phyloP scores from a whole-genome alignment of 2,113 vertebrate species.

The Corynorhinus townsendii region DNA sequence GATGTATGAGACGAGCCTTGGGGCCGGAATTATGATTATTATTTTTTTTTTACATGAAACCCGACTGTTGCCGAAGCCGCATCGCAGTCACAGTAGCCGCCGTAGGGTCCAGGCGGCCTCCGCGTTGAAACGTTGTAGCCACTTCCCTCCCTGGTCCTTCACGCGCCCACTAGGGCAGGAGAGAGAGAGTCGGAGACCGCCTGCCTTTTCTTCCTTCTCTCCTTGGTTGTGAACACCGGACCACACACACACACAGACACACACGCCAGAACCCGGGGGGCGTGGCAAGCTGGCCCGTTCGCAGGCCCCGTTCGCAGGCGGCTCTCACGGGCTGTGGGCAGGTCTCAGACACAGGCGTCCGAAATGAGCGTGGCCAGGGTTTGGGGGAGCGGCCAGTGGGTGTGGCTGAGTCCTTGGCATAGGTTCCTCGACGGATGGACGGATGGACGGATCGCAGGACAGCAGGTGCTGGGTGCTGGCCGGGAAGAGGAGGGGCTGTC shows the following conservation, averaged over 20 bases:
- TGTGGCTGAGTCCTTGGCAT: slow-evolving; percentile 74
- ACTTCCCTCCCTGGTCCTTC: background rate
- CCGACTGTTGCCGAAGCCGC: background rate
- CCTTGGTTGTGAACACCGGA: slow-evolving; percentile 47
- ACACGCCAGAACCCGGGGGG: slow-evolving; percentile 68
- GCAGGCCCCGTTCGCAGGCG: slow-evolving; percentile 56
- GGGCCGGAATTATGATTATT: too few species aligned
- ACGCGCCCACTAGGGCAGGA: slow-evolving; percentile 36
- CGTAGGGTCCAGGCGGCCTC: background rate
- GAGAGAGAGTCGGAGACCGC: slow-evolving; percentile 69
- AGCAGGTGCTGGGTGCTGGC: slow-evolving; percentile 65
- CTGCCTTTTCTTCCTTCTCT: background rate
- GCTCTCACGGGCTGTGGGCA: slow-evolving; percentile 47
- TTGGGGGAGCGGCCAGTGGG: slow-evolving; percentile 63
- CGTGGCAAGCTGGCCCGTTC: slow-evolving; percentile 67
- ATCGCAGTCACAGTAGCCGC: slow-evolving; percentile 11
- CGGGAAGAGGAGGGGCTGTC: slow-evolving; percentile 51
- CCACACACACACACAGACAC: slow-evolving; percentile 76
- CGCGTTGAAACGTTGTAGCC: background rate
- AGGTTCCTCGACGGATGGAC: slow-evolving; percentile 31
- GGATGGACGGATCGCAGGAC: slow-evolving; percentile 11
- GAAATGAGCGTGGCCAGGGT: slow-evolving; percentile 50
- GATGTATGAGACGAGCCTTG: too few species aligned
- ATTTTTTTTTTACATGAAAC: too few species aligned
- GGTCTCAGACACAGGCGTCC: slow-evolving; percentile 60